Evolutionary conservation across 2,888 invertebrate species (phyloP), one percentile per base, ranked within the genome.

Genomic region (Calameuta idolon): DNA sequence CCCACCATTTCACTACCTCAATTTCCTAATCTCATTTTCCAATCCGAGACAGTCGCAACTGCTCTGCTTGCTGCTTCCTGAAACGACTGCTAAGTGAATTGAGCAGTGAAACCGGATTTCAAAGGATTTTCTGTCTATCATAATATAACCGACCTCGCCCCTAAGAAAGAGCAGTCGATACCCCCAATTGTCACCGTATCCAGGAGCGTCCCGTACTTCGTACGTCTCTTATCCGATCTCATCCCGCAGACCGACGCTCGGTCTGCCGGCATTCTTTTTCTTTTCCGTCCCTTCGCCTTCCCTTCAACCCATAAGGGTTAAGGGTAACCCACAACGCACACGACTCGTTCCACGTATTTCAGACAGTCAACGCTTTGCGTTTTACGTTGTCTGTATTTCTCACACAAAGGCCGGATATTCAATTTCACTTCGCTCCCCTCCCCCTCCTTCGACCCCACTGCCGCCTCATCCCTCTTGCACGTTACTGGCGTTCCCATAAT

Each of bases 91-190:
- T 78, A 75, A 78, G 78, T 78, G 78, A 78, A 78, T 78, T 78
- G 78, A 78, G 78, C 75, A 78, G 78, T 78, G 75, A 76, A 78
- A 76, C 73, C 71, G 75, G 78, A 78, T 78, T 78, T 69, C 75
- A 78, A 37, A 40, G 78, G 76, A 78, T 78, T 78, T 35, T 68
- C 55, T 68, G 77, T 73, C 78, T 76, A 75, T 78, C 78, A 75
- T 76, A 76, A 78, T 75, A 77, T 77, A 75, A 77, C 77, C 77
- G 37, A 34, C 34, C 69, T 31, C 37, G 3, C 31, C 69, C 4
- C 12, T 11, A 71, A 30, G 31, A 31, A 33, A n/a, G 12, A 71
- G 55, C 23, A 55, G 55, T 55, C 55, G 55, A 55, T 55, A 23
- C 55, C 55, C 55, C 23, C 55, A 23, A 55, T 23, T 55, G 55